Percentiles rank a stretch among this genome's conserved stretches.
Evolutionary conservation across 2,888 invertebrate species (phyloP).

Genomic region (Macaria notata): DNA sequence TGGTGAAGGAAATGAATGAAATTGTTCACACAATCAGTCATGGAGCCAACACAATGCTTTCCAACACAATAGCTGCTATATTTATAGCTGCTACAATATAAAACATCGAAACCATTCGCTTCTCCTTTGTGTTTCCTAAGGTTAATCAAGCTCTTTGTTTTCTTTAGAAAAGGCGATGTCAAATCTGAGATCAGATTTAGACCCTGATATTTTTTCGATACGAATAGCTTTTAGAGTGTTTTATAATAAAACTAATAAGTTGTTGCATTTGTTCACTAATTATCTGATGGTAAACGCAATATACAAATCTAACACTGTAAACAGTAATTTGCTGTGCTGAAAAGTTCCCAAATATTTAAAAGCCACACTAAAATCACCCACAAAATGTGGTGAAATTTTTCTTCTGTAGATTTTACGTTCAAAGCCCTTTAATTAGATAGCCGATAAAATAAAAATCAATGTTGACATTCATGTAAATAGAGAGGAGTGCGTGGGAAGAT

Average conservation of each 20-base stretch:
- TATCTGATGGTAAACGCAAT: neutral
- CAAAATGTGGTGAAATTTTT: neutral
- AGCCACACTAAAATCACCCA: too few relatives aligned
- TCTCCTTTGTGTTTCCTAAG: conserved; percentile 12
- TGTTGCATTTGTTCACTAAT: too few relatives aligned
- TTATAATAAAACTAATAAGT: too few relatives aligned
- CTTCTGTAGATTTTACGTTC: neutral
- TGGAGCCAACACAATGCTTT: conserved; percentile 11
- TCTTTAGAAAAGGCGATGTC: neutral
- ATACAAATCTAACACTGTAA: neutral
- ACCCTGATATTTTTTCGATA: conserved; percentile 8
- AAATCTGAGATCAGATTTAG: conserved; percentile 3
- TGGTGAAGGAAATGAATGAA: conserved; percentile 4
- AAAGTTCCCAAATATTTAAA: too few relatives aligned
- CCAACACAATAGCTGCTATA: conserved; percentile 15
- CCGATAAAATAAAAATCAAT: too few relatives aligned
- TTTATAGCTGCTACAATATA: conserved; percentile 17
- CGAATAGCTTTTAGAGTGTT: too few relatives aligned
- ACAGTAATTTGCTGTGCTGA: too few relatives aligned
- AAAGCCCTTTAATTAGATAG: too few relatives aligned
- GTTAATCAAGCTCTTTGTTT: conserved; percentile 16
- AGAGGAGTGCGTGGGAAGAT: too few relatives aligned
- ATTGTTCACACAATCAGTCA: conserved; percentile 8
- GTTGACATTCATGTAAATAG: too few relatives aligned
- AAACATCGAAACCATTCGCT: conserved; percentile 11